Base-by-base conservation (phyloP, 2,113 vertebrate species). In the Coptodon bakossiorum region DNA sequence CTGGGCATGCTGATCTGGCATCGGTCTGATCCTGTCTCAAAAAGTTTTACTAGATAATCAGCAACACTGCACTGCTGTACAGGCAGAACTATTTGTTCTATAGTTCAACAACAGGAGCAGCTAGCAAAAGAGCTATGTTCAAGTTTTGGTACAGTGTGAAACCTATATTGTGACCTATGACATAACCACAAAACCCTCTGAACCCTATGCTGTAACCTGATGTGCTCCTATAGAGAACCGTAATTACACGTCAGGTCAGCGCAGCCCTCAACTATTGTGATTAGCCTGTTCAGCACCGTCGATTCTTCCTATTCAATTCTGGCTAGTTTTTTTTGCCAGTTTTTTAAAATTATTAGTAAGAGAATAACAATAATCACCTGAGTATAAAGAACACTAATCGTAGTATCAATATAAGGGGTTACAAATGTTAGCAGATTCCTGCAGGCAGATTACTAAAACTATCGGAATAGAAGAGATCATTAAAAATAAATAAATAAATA, bases 401-500 rank as follows among this genome's bases (percentile, higher is more conserved):
- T 66, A 66, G 34, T 66, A 66, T 38, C 4, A 66, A n/a, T 66
- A 38, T 22, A 66, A 66, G 19, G 34, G 3, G 10, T 66, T 66
- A 22, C 34, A 66, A 36, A 66, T 38, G 31, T 66, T 66, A 66
- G 61, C 31, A 66, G 61, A 38, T 66, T 66, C 61, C 61, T 66
- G 34, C 17, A 36, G 17, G 31, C 31, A 0, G 31, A 66, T 38
- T n/a, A 36, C 10, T 66, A 12, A 7, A 66, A n/a, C 61, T 66
- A 7, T 66, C 0, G 6, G 61, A 66, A 1, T n/a, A 66, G 17
- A 66, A n/a, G 31, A 36, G 9, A 2, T n/a, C 1, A 9, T 3
- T 7, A 66, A 36, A 59, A 31, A 29, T 22, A 22, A 22, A 22
- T 22, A 22, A 22, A 22, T 22, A 52, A 50, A 38, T 1, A 36